Percentiles rank a stretch among this genome's conserved stretches.
phyloP scores from a whole-genome alignment of 2,113 vertebrate genomes.

The Eolophus roseicapilla region DNA sequence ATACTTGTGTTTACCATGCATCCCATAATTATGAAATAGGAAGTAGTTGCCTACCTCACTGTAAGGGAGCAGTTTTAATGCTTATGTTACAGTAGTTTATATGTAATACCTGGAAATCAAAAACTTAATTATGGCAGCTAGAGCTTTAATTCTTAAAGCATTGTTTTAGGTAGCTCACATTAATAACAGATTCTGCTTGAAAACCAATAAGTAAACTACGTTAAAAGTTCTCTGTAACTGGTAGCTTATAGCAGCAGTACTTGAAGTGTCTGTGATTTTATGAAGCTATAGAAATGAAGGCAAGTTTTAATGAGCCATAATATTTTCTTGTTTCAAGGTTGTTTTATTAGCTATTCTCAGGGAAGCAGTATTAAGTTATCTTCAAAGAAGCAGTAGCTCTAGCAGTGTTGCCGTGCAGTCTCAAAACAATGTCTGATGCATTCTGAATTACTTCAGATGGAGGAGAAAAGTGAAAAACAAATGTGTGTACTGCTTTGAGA shows the following conservation, averaged over 20 bases:
- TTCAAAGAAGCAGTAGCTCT: not conserved
- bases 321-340: not conserved
- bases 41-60: not conserved
- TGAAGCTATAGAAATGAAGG: not conserved
- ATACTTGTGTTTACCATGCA: not conserved
- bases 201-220: not conserved
- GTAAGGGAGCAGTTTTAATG: not conserved
- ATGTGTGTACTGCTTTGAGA: accelerated
- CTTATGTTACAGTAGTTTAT: not conserved
- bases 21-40: not conserved
- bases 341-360: not conserved
- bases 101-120: not conserved
- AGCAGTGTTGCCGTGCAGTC: not conserved
- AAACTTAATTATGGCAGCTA: not conserved
- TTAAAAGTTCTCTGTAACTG: not conserved
- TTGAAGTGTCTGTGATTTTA: not conserved
- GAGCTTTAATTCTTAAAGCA: not conserved
- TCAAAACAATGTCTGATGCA: not conserved
- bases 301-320: not conserved
- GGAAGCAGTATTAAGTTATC: not conserved
- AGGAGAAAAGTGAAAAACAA: not conserved
- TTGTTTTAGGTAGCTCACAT: not conserved
- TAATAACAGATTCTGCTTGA: not conserved
- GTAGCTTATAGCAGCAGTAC: not conserved
- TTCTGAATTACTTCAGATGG: not conserved